These are phyloP conservation scores for Sebastes iracundus DNA, from an alignment of 2,797 vertebrate species.

Conservation along the genomic window DNA sequence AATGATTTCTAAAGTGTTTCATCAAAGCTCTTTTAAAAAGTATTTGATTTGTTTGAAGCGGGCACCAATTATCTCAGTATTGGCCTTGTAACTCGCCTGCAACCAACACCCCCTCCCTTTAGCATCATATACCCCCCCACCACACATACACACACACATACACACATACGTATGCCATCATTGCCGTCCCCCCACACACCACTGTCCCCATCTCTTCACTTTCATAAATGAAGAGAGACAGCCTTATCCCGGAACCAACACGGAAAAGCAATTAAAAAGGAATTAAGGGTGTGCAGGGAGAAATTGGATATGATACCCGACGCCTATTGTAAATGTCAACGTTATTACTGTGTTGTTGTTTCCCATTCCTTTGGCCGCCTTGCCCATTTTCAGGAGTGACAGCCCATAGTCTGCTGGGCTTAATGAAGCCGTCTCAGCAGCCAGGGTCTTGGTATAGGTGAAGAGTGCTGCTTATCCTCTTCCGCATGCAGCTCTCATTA, in stretches of 20 bases:
- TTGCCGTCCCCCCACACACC: slow-evolving; percentile 33
- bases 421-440: slow-evolving; percentile 79
- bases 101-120: slow-evolving; percentile 23
- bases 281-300: slow-evolving; percentile 80
- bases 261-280: slow-evolving; percentile 83
- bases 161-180: slow-evolving; percentile 20
- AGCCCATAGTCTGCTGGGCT: slow-evolving; percentile 64
- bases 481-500: slow-evolving; percentile 73
- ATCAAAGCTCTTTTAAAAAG: slow-evolving; percentile 58
- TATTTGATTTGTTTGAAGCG: slow-evolving; percentile 64
- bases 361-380: slow-evolving; percentile 71
- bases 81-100: slow-evolving; percentile 31
- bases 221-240: slow-evolving; percentile 81
- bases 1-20: slow-evolving; percentile 57
- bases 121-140: slow-evolving; percentile 3
- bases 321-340: slow-evolving; percentile 82
- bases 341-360: slow-evolving; percentile 83
- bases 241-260: slow-evolving; percentile 77
- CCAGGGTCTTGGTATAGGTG: slow-evolving; percentile 67
- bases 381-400: slow-evolving; percentile 74
- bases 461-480: slow-evolving; percentile 71
- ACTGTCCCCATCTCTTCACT: slow-evolving; percentile 66
- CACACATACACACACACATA: background rate
- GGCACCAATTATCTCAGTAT: slow-evolving; percentile 55
- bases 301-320: slow-evolving; percentile 82